A percentile compares a stretch with the other conserved stretches of the same genome.
These are phyloP conservation scores for Nymphalis io DNA, from an alignment of 1,140 invertebrate genomes.

Conservation along the genomic window DNA sequence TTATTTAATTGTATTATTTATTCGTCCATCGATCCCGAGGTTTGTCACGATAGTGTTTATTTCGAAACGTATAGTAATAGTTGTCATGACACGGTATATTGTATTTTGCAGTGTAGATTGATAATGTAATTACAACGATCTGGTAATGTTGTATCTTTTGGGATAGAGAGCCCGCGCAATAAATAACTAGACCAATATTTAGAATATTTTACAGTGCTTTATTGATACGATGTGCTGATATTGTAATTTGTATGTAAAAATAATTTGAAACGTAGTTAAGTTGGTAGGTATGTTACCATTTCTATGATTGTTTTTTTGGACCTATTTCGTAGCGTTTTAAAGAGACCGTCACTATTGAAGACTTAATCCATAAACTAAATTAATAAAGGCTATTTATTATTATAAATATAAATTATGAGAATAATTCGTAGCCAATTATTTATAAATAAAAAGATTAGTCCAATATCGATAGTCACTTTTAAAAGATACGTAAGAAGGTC, in stretches of 20 bases:
- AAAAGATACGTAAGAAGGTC: slow-evolving; percentile 21
- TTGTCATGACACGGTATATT: slow-evolving; percentile 29
- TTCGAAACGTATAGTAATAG: slow-evolving; percentile 27
- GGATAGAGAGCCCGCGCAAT: slow-evolving; percentile 62
- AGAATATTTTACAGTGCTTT: slow-evolving; percentile 78
- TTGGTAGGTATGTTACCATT: slow-evolving; percentile 75
- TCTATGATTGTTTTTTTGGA: slow-evolving; percentile 51
- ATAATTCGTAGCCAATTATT: slow-evolving; percentile 11
- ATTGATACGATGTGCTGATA: slow-evolving; percentile 69
- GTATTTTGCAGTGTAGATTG: slow-evolving; percentile 36
- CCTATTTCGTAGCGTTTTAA: slow-evolving; percentile 22
- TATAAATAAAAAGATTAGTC: slow-evolving; percentile 6
- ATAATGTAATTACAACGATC: slow-evolving; percentile 46
- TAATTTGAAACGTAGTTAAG: slow-evolving; percentile 59
- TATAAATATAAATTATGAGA: not conserved
- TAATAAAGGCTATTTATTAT: slow-evolving; percentile 5
- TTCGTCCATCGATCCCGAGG: not conserved
- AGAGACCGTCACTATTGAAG: slow-evolving; percentile 15
- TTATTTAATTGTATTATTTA: not conserved
- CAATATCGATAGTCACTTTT: slow-evolving; percentile 13
- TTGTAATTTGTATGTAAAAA: slow-evolving; percentile 70
- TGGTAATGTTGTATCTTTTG: slow-evolving; percentile 37
- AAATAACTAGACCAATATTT: slow-evolving; percentile 80
- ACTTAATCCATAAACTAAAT: slow-evolving; percentile 4
- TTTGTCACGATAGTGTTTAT: slow-evolving; percentile 26